Evolutionary conservation across 2,797 vertebrate genomes (phyloP).

Genomic region (Liparis tanakae): DNA sequence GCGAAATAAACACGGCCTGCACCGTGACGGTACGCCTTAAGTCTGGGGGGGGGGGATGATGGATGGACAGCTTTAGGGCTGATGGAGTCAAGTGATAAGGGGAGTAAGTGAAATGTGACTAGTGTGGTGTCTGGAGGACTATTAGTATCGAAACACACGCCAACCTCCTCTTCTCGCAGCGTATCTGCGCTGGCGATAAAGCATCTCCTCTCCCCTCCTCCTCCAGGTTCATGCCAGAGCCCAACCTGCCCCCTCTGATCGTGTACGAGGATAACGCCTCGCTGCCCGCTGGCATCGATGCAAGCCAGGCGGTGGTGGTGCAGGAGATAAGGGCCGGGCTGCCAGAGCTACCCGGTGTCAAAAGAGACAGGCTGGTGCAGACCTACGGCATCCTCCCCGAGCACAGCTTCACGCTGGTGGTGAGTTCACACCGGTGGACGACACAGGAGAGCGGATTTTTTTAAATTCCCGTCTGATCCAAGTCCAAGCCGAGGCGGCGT

Average conservation of each 20-base stretch:
- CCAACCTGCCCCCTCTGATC: slow-evolving; percentile 94
- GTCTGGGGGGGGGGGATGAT: slow-evolving; percentile 11
- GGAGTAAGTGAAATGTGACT: slow-evolving; percentile 40
- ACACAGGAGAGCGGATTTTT: slow-evolving; percentile 12
- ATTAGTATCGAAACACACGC: slow-evolving; percentile 44
- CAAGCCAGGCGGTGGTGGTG: slow-evolving; percentile 88
- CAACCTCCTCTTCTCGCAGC: slow-evolving; percentile 12
- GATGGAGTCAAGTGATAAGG: slow-evolving; percentile 48
- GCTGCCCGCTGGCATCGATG: slow-evolving; percentile 78
- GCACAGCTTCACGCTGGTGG: slow-evolving; percentile 92
- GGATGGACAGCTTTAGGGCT: slow-evolving; percentile 26
- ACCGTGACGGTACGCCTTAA: background rate
- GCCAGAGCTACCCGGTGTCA: slow-evolving; percentile 91
- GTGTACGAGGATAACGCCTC: slow-evolving; percentile 87
- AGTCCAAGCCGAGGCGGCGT: slow-evolving; percentile 13
- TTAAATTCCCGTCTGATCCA: slow-evolving; percentile 38
- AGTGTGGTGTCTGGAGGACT: slow-evolving; percentile 32
- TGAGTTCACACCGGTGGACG: slow-evolving; percentile 70
- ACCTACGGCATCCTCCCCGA: slow-evolving; percentile 89
- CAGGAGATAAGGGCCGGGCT: slow-evolving; percentile 85
- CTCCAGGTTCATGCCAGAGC: slow-evolving; percentile 96
- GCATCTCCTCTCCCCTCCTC: background rate
- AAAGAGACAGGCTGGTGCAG: slow-evolving; percentile 87
- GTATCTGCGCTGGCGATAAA: slow-evolving; percentile 50
- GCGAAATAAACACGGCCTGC: slow-evolving; percentile 30